Evolutionary conservation across 1,140 invertebrate genomes (phyloP).

Genomic region (Rhopalosiphum padi): DNA sequence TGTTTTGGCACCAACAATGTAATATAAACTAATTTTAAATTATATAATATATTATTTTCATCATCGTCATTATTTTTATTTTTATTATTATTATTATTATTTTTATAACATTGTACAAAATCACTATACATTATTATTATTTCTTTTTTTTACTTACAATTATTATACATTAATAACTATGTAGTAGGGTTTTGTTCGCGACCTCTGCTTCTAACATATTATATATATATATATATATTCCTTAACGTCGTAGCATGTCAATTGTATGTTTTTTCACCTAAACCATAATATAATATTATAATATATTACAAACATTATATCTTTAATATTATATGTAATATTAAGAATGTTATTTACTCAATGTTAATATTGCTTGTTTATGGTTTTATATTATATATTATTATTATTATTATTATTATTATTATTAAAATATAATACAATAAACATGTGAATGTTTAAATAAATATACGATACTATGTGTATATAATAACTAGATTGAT

Average conservation of each 20-base stretch:
- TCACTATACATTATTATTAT: slow-evolving; percentile 28
- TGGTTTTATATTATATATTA: slow-evolving; percentile 35
- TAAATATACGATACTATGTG: slow-evolving; percentile 26
- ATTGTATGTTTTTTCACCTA: slow-evolving; percentile 20
- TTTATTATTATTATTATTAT: slow-evolving; percentile 29
- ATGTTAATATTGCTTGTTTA: slow-evolving; percentile 50
- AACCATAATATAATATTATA: neutral
- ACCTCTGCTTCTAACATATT: slow-evolving; percentile 36
- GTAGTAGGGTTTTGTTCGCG: neutral
- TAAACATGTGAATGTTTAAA: slow-evolving; percentile 22
- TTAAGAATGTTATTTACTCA: slow-evolving; percentile 40
- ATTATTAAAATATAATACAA: slow-evolving; percentile 1
- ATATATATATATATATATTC: neutral
- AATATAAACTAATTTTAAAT: neutral
- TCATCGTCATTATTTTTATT: slow-evolving; percentile 21
- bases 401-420: slow-evolving; percentile 17
- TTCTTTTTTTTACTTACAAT: slow-evolving; percentile 30
- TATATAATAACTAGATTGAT: slow-evolving; percentile 15
- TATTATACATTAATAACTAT: slow-evolving; percentile 27
- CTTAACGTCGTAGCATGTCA: slow-evolving; percentile 13
- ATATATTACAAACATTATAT: slow-evolving; percentile 17
- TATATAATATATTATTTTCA: neutral
- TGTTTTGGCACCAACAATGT: neutral
- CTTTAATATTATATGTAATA: slow-evolving; percentile 1
- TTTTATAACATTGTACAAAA: slow-evolving; percentile 39